These are phyloP conservation scores for Centrocercus urophasianus DNA, from an alignment of 2,113 vertebrate species.

Conservation along the genomic window DNA sequence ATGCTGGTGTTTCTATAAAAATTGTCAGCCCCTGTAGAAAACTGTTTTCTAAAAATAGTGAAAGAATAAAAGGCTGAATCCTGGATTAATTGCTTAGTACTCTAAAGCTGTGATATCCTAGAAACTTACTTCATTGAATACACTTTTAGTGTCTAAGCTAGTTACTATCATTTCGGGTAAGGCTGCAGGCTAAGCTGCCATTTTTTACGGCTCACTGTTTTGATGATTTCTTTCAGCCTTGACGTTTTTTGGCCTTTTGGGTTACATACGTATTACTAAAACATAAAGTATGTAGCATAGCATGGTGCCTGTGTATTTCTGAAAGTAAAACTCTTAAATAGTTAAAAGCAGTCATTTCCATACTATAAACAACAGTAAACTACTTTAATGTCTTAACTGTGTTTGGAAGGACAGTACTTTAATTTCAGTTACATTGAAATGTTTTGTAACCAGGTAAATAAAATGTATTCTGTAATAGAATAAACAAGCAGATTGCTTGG, in stretches of 20 bases:
- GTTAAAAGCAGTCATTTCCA: constrained; percentile 51
- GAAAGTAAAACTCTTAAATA: constrained; percentile 73
- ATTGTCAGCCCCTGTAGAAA: constrained; percentile 52
- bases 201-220: constrained; percentile 72
- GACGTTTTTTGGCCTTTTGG: constrained; percentile 68
- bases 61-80: constrained; percentile 57
- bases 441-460: not conserved
- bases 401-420: constrained; percentile 16
- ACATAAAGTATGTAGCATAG: constrained; percentile 62
- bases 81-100: constrained; percentile 64
- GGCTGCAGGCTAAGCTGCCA: constrained; percentile 67
- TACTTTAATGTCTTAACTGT: not conserved
- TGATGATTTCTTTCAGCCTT: constrained; percentile 68
- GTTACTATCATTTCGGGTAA: constrained; percentile 69
- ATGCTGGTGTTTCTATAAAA: constrained; percentile 47
- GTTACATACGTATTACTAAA: constrained; percentile 71
- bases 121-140: constrained; percentile 53
- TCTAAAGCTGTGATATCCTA: constrained; percentile 63
- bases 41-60: constrained; percentile 66
- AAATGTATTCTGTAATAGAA: not conserved
- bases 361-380: constrained; percentile 39
- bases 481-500: not conserved
- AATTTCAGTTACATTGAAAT: constrained; percentile 4
- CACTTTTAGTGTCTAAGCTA: constrained; percentile 72
- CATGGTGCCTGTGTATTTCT: constrained; percentile 43